A percentile compares a stretch with the other conserved stretches of the same genome.
Conservation (phyloP, 2,888 invertebrate genomes). For the Apamea crenata region DNA sequence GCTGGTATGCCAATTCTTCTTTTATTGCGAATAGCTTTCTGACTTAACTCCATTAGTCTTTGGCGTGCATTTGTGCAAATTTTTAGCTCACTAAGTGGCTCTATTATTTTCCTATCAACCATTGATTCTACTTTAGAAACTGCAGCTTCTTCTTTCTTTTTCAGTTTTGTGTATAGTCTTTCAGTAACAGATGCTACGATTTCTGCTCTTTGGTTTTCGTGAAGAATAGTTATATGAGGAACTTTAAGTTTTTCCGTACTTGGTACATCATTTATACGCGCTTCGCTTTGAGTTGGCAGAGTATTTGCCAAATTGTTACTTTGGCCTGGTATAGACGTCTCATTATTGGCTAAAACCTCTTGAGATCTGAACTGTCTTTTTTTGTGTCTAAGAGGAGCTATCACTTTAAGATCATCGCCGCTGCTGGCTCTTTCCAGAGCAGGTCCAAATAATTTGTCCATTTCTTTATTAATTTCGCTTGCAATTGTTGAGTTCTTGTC, state of each 20-base stretch:
- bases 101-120: conserved; percentile 84
- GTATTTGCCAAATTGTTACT: conserved; percentile 66
- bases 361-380: conserved; percentile 87
- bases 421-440: conserved; percentile 85
- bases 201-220: conserved; percentile 91
- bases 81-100: conserved; percentile 88
- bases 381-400: conserved; percentile 82
- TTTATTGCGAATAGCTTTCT: conserved; percentile 90
- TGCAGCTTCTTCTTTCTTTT: conserved; percentile 88
- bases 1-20: conserved; percentile 88
- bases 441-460: conserved; percentile 84
- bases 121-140: conserved; percentile 83
- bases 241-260: conserved; percentile 70
- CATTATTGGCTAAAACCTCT: conserved; percentile 82
- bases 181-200: conserved; percentile 93
- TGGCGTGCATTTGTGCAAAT: conserved; percentile 91
- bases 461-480: conserved; percentile 83
- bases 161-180: conserved; percentile 91
- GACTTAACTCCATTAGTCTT: conserved; percentile 90
- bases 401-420: conserved; percentile 83
- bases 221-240: conserved; percentile 79
- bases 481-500: conserved; percentile 78
- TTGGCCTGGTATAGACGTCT: conserved; percentile 65
- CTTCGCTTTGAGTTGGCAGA: conserved; percentile 74
- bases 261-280: conserved; percentile 69